These are phyloP conservation scores for Catocala nupta DNA, from an alignment of 2,888 invertebrate genomes.

Conservation along the genomic window DNA sequence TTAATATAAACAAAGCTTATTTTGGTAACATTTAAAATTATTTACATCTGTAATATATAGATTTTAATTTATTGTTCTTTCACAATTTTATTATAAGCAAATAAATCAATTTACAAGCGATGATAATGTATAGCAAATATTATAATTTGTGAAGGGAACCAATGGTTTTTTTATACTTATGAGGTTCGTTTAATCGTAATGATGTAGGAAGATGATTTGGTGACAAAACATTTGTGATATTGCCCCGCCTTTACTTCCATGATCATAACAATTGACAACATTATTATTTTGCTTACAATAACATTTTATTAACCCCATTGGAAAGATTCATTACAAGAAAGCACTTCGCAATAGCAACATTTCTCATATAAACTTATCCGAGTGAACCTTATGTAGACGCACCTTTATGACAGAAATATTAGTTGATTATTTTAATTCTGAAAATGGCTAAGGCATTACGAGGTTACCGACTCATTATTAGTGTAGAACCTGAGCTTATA, in stretches of 20 bases:
- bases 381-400: neutral
- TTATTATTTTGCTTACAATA: constrained; percentile 16
- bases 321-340: neutral
- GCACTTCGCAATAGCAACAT: neutral
- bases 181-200: constrained; percentile 41
- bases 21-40: neutral
- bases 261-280: constrained; percentile 41
- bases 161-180: constrained; percentile 41
- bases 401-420: neutral
- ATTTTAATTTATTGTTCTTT: no score
- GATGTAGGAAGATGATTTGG: constrained; percentile 45
- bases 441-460: neutral
- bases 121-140: constrained; percentile 27
- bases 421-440: neutral
- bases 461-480: neutral
- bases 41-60: no score
- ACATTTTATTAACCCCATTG: neutral
- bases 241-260: constrained; percentile 39
- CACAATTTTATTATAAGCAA: no score
- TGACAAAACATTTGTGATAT: constrained; percentile 37
- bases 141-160: constrained; percentile 46
- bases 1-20: constrained; percentile 7
- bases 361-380: neutral
- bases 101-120: constrained; percentile 30
- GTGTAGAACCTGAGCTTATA: constrained; percentile 4